Base-by-base conservation (phyloP, 2,113 vertebrate genomes). In the Prolemur simus region DNA sequence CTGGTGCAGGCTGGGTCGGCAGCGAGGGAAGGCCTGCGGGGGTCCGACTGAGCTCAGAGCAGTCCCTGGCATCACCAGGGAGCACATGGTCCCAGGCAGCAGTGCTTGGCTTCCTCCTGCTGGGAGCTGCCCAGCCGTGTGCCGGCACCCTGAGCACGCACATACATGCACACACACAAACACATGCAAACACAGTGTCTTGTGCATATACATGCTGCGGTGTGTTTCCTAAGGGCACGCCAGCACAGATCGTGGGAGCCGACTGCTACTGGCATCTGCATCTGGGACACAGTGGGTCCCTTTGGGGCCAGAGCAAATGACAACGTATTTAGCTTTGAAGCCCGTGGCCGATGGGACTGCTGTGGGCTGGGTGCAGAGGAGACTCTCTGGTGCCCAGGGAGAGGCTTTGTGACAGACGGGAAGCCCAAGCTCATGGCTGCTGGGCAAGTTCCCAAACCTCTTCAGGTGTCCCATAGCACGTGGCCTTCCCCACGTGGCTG, bases 181-280 rank as follows among this genome's bases (percentile, higher is more conserved):
- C 39, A 18, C 39, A 6, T 27, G 58, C 23, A 27, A 60, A 25
- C 58, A 60, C 8, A 10, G 21, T 27, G 25, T 27, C 47, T 4
- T 2, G 25, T 6, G 5, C 23, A 6, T 60, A 15, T 27, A 42
- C 18, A 7, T 6, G 4, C 12, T 27, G 52, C 68, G 81, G 88
- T 97, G 96, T 97, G 94, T 95, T 97, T 96, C 77, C 86, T 97
- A 96, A 97, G 87, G 92, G 96, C 84, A 91, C 91, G 60, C 77
- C 69, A 97, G 89, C 77, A 81, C 56, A 87, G 83, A 91, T 76
- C 54, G 96, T 94, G 95, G 23, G 82, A 96, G n/a, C 78, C 96
- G 94, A 95, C 96, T 98, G 76, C 82, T 90, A 76, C 73, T 97
- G 97, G 74, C 84, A 68, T 96, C 92, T 97, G 95, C 73, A 91